Percentiles rank a stretch among this genome's conserved stretches.
Evolutionary conservation across 1,140 invertebrate species (phyloP).

Genomic region (Calosoma granatense): DNA sequence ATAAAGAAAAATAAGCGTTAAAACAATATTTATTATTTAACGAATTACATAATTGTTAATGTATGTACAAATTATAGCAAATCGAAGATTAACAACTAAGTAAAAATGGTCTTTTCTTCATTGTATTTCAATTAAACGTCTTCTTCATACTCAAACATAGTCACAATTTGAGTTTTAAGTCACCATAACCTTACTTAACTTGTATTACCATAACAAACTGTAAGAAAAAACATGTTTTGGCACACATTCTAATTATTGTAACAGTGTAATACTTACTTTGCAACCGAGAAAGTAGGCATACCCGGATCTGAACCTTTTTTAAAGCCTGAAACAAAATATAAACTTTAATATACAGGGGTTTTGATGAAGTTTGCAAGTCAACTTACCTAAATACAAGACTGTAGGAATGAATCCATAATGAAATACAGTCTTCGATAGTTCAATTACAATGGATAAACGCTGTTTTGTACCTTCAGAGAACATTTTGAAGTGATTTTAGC

Average conservation of each 20-base stretch:
- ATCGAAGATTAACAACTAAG: too few species aligned
- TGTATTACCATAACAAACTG: slow-evolving; percentile 35
- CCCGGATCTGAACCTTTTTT: slow-evolving; percentile 51
- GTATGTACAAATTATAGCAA: too few species aligned
- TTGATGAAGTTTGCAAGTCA: slow-evolving; percentile 11
- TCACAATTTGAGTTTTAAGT: slow-evolving; percentile 33
- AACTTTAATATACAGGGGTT: too few species aligned
- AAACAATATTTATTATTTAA: too few species aligned
- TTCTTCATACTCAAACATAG: too few species aligned
- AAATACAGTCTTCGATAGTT: slow-evolving; percentile 47
- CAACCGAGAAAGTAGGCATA: slow-evolving; percentile 44
- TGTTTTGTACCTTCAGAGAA: slow-evolving; percentile 42
- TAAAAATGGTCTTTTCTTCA: too few species aligned
- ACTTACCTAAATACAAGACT: slow-evolving; percentile 56
- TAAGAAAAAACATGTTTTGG: slow-evolving; percentile 21
- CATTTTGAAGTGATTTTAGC: too few species aligned
- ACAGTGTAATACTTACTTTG: slow-evolving; percentile 36
- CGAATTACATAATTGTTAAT: too few species aligned
- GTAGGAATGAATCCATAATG: slow-evolving; percentile 61
- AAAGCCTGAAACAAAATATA: slow-evolving; percentile 40
- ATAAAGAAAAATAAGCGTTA: too few species aligned
- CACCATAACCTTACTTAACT: not conserved
- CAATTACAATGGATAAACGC: slow-evolving; percentile 46
- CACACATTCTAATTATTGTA: slow-evolving; percentile 14
- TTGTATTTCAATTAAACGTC: too few species aligned